Base-by-base conservation (phyloP, 2,888 invertebrate species). In the Ligdia adustata region DNA sequence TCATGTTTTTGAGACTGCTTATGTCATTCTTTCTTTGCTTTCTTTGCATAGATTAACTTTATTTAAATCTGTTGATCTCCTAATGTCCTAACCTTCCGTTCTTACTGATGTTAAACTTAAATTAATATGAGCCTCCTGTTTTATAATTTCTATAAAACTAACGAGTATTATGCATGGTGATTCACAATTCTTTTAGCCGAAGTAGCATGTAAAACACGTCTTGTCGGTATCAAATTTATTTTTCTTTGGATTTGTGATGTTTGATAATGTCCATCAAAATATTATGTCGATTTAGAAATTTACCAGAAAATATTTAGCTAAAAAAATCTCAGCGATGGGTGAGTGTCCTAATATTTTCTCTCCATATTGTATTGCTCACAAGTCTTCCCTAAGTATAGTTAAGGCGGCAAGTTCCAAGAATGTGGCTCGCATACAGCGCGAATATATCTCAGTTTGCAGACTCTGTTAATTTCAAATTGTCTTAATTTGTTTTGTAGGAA, bases 391-490 rank as follows among this genome's bases (percentile, higher is more conserved):
- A 46, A 38, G 15, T 33, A 33, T 16, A 45, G 39, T 45, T 33
- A 41, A 41, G 35, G 31, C 47, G 2, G n/a, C 12, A 32, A 20
- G 4, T 41, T 27, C 37, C 54, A 59, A 64, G 73, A 74, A 72
- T 70, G 75, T 78, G 57, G 64, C 55, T 64, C 49, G 71, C 68
- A 72, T 72, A 68, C 66, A 46, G 61, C 66, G 70, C 66, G 71
- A 72, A 80, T 79, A 81, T 75, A 79, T 82, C 71, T 79, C 81
- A 77, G 75, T 79, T 80, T 76, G 74, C 69, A 79, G 79, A 75
- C 69, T 72, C 73, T 72, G 80, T 82, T 86, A 85, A 85, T 85
- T 82, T 79, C 70, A 76, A 83, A 84, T 85, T 83, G 84, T 85
- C 82, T 85, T 85, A 84, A 86, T 84, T 83, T 83, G 79, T 84